Evolutionary conservation across 2,888 invertebrate species (phyloP).

Genomic region (Cephus pygmeus): DNA sequence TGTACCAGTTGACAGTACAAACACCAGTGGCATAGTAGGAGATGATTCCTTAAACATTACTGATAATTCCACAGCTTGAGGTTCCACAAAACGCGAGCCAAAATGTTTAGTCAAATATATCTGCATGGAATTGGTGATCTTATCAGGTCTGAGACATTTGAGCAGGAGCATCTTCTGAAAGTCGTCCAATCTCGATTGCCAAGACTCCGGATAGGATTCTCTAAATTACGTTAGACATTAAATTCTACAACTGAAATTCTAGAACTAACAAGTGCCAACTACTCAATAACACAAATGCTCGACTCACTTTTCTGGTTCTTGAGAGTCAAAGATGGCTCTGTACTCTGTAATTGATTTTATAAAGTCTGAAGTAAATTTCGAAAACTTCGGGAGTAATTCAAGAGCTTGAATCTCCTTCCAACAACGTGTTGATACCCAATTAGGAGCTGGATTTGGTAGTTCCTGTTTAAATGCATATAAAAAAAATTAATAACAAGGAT

Average conservation of each 20-base stretch:
- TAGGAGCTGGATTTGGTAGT: constrained; percentile 77
- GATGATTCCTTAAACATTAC: constrained; percentile 85
- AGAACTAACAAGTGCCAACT: constrained; percentile 6
- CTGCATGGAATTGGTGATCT: constrained; percentile 83
- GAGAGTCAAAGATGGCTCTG: constrained; percentile 75
- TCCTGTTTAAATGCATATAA: constrained; percentile 57
- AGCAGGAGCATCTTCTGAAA: constrained; percentile 85
- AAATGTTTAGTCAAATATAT: constrained; percentile 77
- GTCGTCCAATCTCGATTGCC: constrained; percentile 72
- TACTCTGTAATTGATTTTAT: constrained; percentile 68
- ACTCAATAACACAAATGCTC: neutral
- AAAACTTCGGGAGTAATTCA: constrained; percentile 73
- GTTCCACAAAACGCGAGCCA: constrained; percentile 84
- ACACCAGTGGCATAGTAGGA: constrained; percentile 82
- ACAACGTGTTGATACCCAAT: constrained; percentile 83
- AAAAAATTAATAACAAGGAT: neutral
- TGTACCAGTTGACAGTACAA: constrained; percentile 90
- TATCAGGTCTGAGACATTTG: constrained; percentile 86
- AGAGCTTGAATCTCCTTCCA: constrained; percentile 87
- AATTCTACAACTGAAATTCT: constrained; percentile 19
- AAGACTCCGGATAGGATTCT: constrained; percentile 74
- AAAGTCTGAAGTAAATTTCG: constrained; percentile 74
- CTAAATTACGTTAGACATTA: constrained; percentile 53
- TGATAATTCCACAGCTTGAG: constrained; percentile 85
- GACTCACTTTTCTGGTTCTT: constrained; percentile 74